These are phyloP conservation scores for Sycophaga agraensis DNA, from an alignment of 1,140 invertebrate genomes.

Conservation along the genomic window DNA sequence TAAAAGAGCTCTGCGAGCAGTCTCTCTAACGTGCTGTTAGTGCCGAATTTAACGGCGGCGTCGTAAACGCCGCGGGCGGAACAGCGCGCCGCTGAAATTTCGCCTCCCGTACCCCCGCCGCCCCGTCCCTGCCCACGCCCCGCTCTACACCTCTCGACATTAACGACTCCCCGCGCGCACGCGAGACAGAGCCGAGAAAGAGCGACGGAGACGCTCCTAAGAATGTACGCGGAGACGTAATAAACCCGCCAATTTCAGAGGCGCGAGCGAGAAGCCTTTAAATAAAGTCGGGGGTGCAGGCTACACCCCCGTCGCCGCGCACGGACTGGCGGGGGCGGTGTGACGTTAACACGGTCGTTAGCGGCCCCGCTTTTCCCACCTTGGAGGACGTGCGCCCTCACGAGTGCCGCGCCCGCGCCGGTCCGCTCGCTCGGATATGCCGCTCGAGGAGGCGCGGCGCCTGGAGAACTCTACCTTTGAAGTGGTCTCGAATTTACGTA, in stretches of 20 bases:
- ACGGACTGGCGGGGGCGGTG: not conserved
- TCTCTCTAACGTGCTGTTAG: constrained; percentile 35
- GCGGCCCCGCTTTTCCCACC: not conserved
- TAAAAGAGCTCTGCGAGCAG: constrained; percentile 32
- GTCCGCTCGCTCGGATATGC: no score
- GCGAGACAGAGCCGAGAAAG: not conserved
- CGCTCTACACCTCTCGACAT: not conserved
- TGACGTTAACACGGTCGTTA: constrained; percentile 15
- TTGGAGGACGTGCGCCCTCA: no score
- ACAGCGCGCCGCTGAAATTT: constrained; percentile 4
- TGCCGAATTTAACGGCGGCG: constrained; percentile 35
- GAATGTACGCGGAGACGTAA: constrained; percentile 10
- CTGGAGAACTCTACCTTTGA: not conserved
- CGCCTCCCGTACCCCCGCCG: not conserved
- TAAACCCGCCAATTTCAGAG: constrained; percentile 18
- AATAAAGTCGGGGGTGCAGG: constrained; percentile 7
- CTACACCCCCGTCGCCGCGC: not conserved
- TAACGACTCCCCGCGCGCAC: constrained; percentile 1
- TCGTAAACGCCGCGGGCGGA: constrained; percentile 31
- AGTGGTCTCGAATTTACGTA: no score
- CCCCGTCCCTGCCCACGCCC: not conserved
- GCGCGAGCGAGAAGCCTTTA: constrained; percentile 1
- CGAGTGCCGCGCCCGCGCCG: no score
- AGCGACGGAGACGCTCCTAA: not conserved
- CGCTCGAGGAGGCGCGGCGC: no score